A percentile compares a stretch with the other conserved stretches of the same genome.
Conservation (phyloP, 2,888 invertebrate genomes). For the Eupithecia exiguata region DNA sequence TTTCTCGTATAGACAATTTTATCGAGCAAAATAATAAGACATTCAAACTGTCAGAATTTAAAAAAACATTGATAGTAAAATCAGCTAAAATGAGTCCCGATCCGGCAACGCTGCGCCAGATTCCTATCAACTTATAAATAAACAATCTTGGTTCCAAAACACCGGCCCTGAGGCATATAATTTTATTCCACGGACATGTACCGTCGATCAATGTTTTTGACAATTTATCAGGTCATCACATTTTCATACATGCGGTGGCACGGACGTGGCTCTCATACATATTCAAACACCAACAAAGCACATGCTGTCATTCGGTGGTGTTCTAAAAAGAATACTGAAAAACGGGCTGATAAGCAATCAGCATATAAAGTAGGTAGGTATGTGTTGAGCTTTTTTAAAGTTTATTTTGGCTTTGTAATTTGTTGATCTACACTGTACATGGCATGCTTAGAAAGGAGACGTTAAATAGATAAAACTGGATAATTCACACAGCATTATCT, state of each 20-base stretch:
- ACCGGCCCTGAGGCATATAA: constrained; percentile 57
- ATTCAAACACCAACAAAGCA: constrained; percentile 80
- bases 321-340: constrained; percentile 71
- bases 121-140: constrained; percentile 55
- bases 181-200: constrained; percentile 66
- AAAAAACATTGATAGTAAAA: constrained; percentile 42
- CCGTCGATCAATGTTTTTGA: constrained; percentile 80
- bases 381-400: neutral
- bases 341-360: constrained; percentile 67
- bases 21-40: neutral
- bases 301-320: constrained; percentile 74
- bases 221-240: constrained; percentile 82
- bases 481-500: too few species aligned
- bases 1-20: neutral
- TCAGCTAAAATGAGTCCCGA: constrained; percentile 40
- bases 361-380: neutral
- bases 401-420: neutral
- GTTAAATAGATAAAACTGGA: too few species aligned
- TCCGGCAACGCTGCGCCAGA: constrained; percentile 37
- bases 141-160: constrained; percentile 60
- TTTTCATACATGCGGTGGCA: constrained; percentile 77
- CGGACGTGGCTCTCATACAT: constrained; percentile 77
- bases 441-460: too few species aligned
- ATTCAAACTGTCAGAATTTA: constrained; percentile 19
- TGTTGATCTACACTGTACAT: neutral